Base-by-base conservation (phyloP, 2,113 vertebrate genomes). In the Bolborhynchus lineola region DNA sequence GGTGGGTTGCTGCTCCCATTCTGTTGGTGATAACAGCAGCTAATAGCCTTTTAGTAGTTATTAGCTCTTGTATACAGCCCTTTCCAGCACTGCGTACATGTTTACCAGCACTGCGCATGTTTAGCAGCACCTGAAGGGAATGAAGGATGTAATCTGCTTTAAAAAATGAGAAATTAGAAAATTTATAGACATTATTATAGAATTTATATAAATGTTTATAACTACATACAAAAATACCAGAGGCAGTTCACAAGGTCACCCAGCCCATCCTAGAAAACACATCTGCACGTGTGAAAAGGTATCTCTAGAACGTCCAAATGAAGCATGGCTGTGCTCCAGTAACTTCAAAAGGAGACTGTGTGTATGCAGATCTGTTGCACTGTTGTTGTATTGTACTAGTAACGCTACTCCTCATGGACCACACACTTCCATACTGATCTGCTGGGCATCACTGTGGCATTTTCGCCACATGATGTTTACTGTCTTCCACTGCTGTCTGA, bases 381-480 rank as follows among this genome's bases (percentile, higher is more conserved):
- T 47, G 9, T 2, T 55, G 33, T n/a, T 53, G 39, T 50, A 42
- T 41, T 70, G 25, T 8, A 65, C 13, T 31, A 75, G 2, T 37
- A 88, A 57, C 25, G 26, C 16, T 42, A 9, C 16, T 52, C 67
- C 60, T 75, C 35, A 50, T 0, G 3, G 62, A 86, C 28, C 62
- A 72, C 29, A 47, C 35, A 23, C 33, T 75, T 55, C 33, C 72
- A 13, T 7, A 19, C 12, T 5, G 10, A 83, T 39, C 28, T 77
- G 41, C 0, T 59, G 50, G 65, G 41, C 46, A 77, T 23, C 20
- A 50, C 17, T 26, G 23, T 0, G 20, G 41, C 19, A 53, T 74
- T 41, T 88, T 9, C 23, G 49, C 41, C 21, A 31, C 7, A 5
- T 1, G 67, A 59, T 0, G 0, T 65, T 49, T 46, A 8, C 2